phyloP scores from a whole-genome alignment of 2,113 vertebrate species.

The Oryzias celebensis region DNA sequence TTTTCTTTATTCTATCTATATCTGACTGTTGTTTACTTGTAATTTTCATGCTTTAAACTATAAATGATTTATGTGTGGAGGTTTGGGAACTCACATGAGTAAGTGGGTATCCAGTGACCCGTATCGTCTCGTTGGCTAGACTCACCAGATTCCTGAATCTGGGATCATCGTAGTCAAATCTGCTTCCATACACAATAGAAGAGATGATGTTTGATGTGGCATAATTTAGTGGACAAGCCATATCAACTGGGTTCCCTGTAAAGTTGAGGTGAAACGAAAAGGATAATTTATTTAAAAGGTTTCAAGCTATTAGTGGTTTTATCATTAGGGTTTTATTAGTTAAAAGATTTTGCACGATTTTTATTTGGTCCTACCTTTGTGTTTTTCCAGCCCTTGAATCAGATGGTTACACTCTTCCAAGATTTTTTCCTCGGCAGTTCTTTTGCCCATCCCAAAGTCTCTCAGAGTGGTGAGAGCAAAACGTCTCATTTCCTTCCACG shows the following conservation, averaged over 20 bases:
- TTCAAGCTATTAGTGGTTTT: not conserved
- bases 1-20: not conserved
- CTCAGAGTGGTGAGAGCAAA: constrained; percentile 68
- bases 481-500: constrained; percentile 68
- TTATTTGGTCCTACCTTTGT: constrained; percentile 33
- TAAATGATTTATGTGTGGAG: too few relatives aligned
- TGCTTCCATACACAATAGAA: constrained; percentile 71
- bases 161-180: constrained; percentile 73
- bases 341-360: not conserved
- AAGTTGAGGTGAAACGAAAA: not conserved
- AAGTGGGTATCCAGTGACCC: constrained; percentile 32
- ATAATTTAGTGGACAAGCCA: constrained; percentile 41
- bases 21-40: too few relatives aligned
- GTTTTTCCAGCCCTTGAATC: constrained; percentile 34
- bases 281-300: not conserved
- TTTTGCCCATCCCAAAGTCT: constrained; percentile 74
- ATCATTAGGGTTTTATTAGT: not conserved
- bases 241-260: constrained; percentile 70
- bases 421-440: constrained; percentile 56
- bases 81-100: constrained; percentile 46
- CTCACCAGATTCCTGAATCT: constrained; percentile 57
- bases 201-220: constrained; percentile 76
- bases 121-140: constrained; percentile 47
- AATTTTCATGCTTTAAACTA: too few relatives aligned
- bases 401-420: constrained; percentile 57